These are phyloP conservation scores for Ariolimax columbianus DNA, from an alignment of 2,888 invertebrate species.

Conservation along the genomic window DNA sequence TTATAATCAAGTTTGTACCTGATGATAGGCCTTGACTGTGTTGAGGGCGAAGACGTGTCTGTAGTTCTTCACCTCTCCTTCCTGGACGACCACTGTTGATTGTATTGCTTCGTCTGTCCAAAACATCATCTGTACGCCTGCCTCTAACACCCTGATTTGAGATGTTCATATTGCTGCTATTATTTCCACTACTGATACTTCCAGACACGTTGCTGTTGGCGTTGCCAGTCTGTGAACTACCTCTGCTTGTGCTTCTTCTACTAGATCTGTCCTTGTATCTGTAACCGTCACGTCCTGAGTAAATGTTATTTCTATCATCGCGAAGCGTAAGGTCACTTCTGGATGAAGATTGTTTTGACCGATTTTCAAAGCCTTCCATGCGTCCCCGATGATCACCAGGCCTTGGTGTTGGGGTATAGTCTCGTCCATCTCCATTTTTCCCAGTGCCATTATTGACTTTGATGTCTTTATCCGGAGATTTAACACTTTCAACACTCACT, in stretches of 20 bases:
- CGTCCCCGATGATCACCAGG: conserved; percentile 35
- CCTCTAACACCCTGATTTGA: conserved; percentile 9
- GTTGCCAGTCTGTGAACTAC: background rate
- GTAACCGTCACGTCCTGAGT: conserved; percentile 41
- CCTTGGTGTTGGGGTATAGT: background rate
- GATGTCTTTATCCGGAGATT: conserved; percentile 63
- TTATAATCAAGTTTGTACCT: conserved; percentile 16
- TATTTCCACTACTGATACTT: background rate
- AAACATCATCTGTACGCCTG: conserved; percentile 22
- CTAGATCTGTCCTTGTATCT: conserved; percentile 26
- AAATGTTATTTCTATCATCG: conserved; percentile 33
- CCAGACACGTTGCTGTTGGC: background rate
- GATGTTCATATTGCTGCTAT: background rate
- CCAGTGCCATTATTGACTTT: conserved; percentile 51
- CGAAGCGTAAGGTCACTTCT: conserved; percentile 26
- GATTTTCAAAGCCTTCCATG: conserved; percentile 38
- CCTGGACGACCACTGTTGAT: conserved; percentile 22
- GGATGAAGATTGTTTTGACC: conserved; percentile 32
- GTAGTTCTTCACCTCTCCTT: conserved; percentile 26
- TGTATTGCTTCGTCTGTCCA: conserved; percentile 1
- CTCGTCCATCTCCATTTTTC: conserved; percentile 29
- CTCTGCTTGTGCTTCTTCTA: conserved; percentile 42
- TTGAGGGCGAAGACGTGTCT: background rate
- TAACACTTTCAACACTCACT: conserved; percentile 65
- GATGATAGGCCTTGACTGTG: conserved; percentile 16